Conservation (phyloP, 2,888 invertebrate species). For the Dasysyrphus tricinctus region DNA sequence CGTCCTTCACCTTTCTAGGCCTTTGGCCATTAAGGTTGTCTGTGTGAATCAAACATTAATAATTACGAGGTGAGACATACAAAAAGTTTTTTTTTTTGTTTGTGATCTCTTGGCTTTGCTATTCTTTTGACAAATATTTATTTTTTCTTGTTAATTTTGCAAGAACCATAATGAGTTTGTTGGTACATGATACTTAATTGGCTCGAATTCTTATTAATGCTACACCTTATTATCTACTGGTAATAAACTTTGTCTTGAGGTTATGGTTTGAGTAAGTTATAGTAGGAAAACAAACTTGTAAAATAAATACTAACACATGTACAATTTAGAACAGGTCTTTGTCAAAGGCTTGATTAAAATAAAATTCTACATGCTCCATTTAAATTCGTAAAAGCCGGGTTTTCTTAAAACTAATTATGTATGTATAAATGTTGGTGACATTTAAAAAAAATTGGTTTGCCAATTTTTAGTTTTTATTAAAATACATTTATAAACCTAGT, state of each 20-base stretch:
- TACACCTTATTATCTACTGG: background rate
- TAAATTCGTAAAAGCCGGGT: too few relatives aligned
- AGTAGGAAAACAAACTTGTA: background rate
- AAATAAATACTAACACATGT: background rate
- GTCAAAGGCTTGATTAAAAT: background rate
- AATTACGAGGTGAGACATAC: background rate
- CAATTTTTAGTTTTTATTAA: too few relatives aligned
- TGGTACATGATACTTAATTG: background rate
- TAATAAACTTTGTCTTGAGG: background rate
- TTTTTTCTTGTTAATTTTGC: background rate
- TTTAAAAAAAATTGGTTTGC: too few relatives aligned
- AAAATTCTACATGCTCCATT: too few relatives aligned
- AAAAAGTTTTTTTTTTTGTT: slow-evolving; percentile 5
- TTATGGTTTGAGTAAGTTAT: background rate
- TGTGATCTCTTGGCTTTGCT: background rate
- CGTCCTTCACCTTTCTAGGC: slow-evolving; percentile 6
- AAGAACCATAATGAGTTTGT: background rate
- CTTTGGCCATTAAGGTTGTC: slow-evolving; percentile 9
- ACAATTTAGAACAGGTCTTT: background rate
- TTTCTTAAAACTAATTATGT: too few relatives aligned
- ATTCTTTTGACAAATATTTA: background rate
- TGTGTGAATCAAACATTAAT: slow-evolving; percentile 6
- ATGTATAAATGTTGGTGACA: too few relatives aligned
- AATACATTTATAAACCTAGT: too few relatives aligned
- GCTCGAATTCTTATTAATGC: background rate